Conservation (phyloP, 2,113 vertebrate genomes). For the Cephalopterus ornatus region DNA sequence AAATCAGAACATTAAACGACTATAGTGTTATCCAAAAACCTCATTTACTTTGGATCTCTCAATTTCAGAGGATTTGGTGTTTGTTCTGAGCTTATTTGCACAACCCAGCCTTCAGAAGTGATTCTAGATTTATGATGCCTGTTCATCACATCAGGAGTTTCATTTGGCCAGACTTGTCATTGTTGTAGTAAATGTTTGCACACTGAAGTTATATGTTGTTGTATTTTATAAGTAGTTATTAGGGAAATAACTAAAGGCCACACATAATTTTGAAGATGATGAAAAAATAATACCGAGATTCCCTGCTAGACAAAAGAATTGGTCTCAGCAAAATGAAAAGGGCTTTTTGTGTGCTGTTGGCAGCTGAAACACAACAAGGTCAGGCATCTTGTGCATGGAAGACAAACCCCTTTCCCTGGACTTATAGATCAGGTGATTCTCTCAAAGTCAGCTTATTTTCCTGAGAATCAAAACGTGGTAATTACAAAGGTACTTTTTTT, state of each 20-base stretch:
- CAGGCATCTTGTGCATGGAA: not conserved
- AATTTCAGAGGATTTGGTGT: slow-evolving; percentile 32
- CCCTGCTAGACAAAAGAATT: slow-evolving; percentile 24
- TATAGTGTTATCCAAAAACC: not conserved
- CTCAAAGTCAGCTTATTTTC: not conserved
- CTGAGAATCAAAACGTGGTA: not conserved
- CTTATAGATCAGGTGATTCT: not conserved
- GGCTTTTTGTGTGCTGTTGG: slow-evolving; percentile 17
- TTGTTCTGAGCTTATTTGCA: slow-evolving; percentile 52
- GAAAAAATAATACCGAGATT: not conserved
- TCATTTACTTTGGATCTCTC: slow-evolving; percentile 41
- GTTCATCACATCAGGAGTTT: slow-evolving; percentile 47
- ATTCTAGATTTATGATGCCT: slow-evolving; percentile 61
- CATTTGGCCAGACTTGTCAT: slow-evolving; percentile 53
- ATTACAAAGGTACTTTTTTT: not conserved
- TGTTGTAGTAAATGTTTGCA: slow-evolving; percentile 64
- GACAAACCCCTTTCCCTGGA: slow-evolving; percentile 4
- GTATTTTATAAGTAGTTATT: slow-evolving; percentile 51
- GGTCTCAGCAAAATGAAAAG: slow-evolving; percentile 22
- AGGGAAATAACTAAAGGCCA: slow-evolving; percentile 48
- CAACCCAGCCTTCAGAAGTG: slow-evolving; percentile 4
- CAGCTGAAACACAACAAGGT: slow-evolving; percentile 5
- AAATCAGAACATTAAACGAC: slow-evolving; percentile 1
- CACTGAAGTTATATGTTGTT: not conserved
- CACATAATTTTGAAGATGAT: slow-evolving; percentile 19